These are phyloP conservation scores for Pseudorasbora parva DNA, from an alignment of 2,113 vertebrate genomes.

Conservation along the genomic window DNA sequence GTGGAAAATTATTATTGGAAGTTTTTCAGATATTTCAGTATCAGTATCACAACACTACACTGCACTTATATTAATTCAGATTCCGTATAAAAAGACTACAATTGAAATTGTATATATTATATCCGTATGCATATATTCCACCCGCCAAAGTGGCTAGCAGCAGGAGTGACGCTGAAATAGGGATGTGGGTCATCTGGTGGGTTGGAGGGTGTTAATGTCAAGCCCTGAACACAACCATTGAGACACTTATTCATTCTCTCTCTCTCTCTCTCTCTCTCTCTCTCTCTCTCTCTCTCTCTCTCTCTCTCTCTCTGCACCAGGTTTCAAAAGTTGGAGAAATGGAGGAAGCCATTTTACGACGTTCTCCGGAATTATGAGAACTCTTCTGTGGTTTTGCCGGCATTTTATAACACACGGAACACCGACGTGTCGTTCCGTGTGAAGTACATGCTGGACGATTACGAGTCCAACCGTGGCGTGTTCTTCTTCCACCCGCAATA, in stretches of 20 bases:
- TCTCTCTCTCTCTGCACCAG: slow-evolving; percentile 65
- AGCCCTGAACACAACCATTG: background rate
- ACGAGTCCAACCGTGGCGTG: slow-evolving; percentile 85
- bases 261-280: background rate
- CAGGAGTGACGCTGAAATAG: no score
- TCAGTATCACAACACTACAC: no score
- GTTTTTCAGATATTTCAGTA: no score
- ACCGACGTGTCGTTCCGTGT: slow-evolving; percentile 95
- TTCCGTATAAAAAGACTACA: no score
- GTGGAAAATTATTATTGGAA: no score
- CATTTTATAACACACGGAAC: slow-evolving; percentile 97
- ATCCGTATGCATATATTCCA: no score
- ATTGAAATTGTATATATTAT: no score
- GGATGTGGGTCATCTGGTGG: no score
- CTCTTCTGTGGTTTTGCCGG: slow-evolving; percentile 91
- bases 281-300: background rate
- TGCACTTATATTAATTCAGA: no score
- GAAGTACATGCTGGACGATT: slow-evolving; percentile 95
- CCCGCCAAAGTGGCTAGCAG: no score
- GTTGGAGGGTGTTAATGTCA: no score
- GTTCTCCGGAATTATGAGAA: slow-evolving; percentile 93
- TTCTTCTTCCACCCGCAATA: slow-evolving; percentile 98
- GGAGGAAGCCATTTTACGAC: slow-evolving; percentile 92
- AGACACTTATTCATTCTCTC: background rate
- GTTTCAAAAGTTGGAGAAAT: slow-evolving; percentile 96